Evolutionary conservation across 2,113 vertebrate genomes (phyloP).

Genomic region (Onychostoma macrolepis): DNA sequence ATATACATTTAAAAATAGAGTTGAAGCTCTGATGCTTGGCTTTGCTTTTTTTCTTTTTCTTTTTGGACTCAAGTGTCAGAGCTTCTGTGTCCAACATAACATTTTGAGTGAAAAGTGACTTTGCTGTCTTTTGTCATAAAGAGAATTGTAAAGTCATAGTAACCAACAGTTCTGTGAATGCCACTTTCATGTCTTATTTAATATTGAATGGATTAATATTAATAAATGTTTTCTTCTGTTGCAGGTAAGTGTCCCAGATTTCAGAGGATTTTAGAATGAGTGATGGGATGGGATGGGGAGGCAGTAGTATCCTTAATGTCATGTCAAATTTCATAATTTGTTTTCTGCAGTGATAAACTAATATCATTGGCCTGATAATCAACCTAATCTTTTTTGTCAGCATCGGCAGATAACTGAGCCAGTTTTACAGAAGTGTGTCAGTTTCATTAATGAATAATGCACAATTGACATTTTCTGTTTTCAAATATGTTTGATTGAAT

Average conservation of each 20-base stretch:
- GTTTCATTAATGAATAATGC: neutral
- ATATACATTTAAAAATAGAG: no score
- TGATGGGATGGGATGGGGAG: constrained; percentile 73
- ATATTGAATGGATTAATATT: neutral
- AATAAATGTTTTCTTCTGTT: constrained; percentile 27
- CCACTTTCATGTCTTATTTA: neutral
- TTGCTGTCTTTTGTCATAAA: neutral
- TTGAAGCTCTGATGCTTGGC: no score
- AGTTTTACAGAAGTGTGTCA: neutral
- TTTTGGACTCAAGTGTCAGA: neutral
- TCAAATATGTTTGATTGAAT: neutral
- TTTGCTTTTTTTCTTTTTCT: no score
- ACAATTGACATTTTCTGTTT: neutral
- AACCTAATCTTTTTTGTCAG: neutral
- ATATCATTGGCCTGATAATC: neutral
- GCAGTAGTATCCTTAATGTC: constrained; percentile 71
- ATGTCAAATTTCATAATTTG: neutral
- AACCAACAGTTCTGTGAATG: neutral
- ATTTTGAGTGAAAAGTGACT: neutral
- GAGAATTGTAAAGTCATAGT: neutral
- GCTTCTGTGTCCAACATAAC: neutral
- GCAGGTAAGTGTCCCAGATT: constrained; percentile 65
- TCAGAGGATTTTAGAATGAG: constrained; percentile 63
- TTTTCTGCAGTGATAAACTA: neutral
- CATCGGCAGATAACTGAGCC: neutral